Evolutionary conservation across 2,797 vertebrate species (phyloP), one percentile per base, ranked within the genome.

Genomic region (Alcedo quadribrachys): DNA sequence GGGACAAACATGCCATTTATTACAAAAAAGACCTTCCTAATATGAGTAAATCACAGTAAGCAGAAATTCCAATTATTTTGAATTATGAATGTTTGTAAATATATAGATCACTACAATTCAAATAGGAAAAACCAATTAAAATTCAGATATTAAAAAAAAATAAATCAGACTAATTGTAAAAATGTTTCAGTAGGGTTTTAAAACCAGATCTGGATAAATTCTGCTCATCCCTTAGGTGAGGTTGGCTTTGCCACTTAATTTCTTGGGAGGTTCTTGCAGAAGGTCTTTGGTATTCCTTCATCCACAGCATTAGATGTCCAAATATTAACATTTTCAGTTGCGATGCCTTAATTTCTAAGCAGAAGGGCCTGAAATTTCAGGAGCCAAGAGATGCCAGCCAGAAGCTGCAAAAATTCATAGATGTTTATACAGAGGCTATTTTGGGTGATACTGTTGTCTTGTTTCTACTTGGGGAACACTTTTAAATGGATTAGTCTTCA

Each of bases 211-310:
- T 7, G 7, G 83, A 68, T 90, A 62, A 93, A 76, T 92, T 51
- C 46, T 51, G 87, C 60, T 95, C 87, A 65, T 86, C 92, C 79
- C 69, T 81, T 85, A 32, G 0, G 14, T 32, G 33, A 93, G 58
- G 66, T 82, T 83, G 93, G 87, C 74, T 91, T 85, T 71, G 87
- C 81, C 89, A 85, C 92, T 91, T 94, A 70, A 71, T 84, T 94
- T 87, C 86, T 45, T 19, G 42, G 85, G 89, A 88, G 89, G 77
- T 96, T 93, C 86, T 98, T 97, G 42, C 33, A 98, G 98, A 98
- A 98, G 97, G 98, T 98, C 98, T 89, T 98, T 97, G 97, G 97
- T 97, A 96, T 98, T 99, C 98, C 97, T 97, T 97, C 98, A 99
- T 99, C 98, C 99, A 99, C 98, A 99, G 98, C 98, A 97, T 97